A percentile compares a stretch with the other conserved stretches of the same genome.
Conservation (phyloP, 2,797 vertebrate species). For the Sarcoramphus papa region DNA sequence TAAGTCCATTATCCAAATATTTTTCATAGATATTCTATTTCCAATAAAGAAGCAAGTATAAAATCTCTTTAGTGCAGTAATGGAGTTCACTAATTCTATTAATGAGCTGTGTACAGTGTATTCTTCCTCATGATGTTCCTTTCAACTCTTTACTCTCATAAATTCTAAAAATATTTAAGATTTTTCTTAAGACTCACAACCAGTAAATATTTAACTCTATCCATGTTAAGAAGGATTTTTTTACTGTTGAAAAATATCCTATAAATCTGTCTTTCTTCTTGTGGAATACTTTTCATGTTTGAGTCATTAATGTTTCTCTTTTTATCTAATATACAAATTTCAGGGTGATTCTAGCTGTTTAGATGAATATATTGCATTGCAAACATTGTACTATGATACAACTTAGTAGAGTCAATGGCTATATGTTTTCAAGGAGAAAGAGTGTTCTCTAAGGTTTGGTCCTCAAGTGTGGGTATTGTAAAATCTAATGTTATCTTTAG, state of each 20-base stretch:
- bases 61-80: neutral
- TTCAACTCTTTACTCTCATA: neutral
- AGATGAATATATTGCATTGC: neutral
- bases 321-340: slow-evolving; percentile 12
- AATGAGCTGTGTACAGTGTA: neutral
- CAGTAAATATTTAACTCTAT: slow-evolving; percentile 53
- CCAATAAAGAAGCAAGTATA: neutral
- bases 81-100: neutral
- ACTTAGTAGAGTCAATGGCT: neutral
- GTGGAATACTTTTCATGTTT: slow-evolving; percentile 21
- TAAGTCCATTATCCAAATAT: neutral
- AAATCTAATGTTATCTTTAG: neutral
- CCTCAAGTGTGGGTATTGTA: neutral
- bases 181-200: slow-evolving; percentile 19
- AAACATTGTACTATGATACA: neutral
- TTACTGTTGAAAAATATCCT: slow-evolving; percentile 53
- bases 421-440: neutral
- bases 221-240: slow-evolving; percentile 42
- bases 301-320: slow-evolving; percentile 40
- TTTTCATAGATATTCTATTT: neutral
- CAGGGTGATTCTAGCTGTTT: slow-evolving; percentile 2
- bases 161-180: neutral
- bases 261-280: slow-evolving; percentile 34
- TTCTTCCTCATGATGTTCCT: neutral
- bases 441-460: neutral